Conservation (phyloP, 1,140 invertebrate species). For the Macrobrachium nipponense region DNA sequence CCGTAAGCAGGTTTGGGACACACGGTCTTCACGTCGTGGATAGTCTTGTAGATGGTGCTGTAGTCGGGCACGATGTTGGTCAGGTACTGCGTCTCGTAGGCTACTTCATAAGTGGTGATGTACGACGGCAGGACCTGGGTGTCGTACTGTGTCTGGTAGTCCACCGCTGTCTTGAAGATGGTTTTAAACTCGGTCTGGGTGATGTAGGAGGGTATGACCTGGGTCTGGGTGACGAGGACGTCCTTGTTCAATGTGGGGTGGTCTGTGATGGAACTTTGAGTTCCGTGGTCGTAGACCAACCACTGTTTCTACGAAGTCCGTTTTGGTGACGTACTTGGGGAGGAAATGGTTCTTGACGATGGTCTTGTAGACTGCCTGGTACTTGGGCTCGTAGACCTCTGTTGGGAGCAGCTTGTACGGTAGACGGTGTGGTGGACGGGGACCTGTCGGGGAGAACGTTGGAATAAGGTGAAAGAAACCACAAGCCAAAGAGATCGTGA, state of each 20-base stretch:
- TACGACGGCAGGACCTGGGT: neutral
- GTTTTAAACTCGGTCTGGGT: neutral
- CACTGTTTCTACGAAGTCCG: neutral
- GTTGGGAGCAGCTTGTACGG: neutral
- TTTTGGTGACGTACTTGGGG: conserved; percentile 1
- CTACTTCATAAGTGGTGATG: neutral
- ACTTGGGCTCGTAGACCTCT: neutral
- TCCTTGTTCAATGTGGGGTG: neutral
- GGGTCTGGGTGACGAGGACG: neutral
- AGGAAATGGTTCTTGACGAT: neutral
- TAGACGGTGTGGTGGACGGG: conserved; percentile 11
- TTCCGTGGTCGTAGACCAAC: neutral
- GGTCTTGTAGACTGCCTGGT: neutral
- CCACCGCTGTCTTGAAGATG: neutral
- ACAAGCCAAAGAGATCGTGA: too few species aligned
- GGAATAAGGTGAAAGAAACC: too few species aligned
- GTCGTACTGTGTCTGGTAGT: neutral
- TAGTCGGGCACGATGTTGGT: neutral
- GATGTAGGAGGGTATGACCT: neutral
- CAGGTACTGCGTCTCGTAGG: neutral
- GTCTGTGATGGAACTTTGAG: neutral
- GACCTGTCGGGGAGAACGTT: neutral
- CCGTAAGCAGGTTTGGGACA: neutral
- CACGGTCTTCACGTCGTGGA: neutral
- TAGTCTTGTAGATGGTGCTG: neutral